Conservation (phyloP, 1,140 invertebrate species). For the Zaprionus vittiger region DNA sequence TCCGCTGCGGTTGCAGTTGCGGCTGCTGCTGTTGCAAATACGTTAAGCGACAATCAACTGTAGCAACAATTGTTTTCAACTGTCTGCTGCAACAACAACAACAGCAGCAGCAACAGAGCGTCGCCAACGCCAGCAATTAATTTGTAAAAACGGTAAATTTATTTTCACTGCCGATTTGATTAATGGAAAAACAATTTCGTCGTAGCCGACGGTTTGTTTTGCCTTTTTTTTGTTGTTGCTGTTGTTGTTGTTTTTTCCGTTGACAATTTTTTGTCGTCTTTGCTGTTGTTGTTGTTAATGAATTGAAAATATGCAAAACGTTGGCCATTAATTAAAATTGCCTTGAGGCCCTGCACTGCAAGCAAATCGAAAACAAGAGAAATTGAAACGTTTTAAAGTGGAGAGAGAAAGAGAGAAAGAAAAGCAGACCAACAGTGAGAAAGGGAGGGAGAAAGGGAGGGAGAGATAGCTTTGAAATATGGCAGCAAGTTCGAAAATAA, state of each 20-base stretch:
- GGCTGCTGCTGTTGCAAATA: conserved; percentile 30
- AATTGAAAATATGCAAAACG: conserved; percentile 69
- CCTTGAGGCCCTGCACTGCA: conserved; percentile 35
- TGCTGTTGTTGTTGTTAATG: conserved; percentile 48
- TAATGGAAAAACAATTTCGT: conserved; percentile 73
- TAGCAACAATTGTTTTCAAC: conserved; percentile 68
- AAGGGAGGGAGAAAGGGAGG: not conserved
- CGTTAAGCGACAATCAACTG: conserved; percentile 65
- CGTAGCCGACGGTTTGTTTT: conserved; percentile 20
- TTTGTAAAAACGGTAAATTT: conserved; percentile 59
- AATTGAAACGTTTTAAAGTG: conserved; percentile 60
- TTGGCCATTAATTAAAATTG: conserved; percentile 70
- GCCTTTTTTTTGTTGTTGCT: not conserved
- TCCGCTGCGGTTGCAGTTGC: not conserved
- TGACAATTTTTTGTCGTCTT: conserved; percentile 34
- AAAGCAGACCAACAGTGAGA: not conserved
- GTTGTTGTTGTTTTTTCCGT: conserved; percentile 30
- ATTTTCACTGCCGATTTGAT: conserved; percentile 68
- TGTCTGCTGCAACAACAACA: conserved; percentile 34
- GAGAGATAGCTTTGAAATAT: not conserved
- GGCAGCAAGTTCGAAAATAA: not conserved
- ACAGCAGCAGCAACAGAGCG: conserved; percentile 12
- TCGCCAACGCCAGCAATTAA: conserved; percentile 45
- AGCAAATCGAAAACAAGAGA: conserved; percentile 47
- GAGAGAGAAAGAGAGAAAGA: conserved; percentile 33